Conservation (phyloP, 2,113 vertebrate species). For the Potamarius usumacintae region DNA sequence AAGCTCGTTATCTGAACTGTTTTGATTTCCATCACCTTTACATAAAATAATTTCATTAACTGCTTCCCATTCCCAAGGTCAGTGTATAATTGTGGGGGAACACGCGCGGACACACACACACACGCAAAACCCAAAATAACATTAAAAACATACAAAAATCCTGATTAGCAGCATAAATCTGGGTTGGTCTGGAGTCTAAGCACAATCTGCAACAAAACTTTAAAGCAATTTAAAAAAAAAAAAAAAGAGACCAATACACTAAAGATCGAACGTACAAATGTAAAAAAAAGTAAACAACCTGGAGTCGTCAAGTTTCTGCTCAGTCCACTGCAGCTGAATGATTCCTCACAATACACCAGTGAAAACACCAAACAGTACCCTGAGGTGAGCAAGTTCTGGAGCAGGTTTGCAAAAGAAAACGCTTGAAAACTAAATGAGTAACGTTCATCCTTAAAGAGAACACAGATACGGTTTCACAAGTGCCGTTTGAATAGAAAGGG, state of each 20-base stretch:
- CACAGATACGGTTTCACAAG: background rate
- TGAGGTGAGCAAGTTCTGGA: background rate
- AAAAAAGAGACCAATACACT: background rate
- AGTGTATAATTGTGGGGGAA: background rate
- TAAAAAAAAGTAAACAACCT: background rate
- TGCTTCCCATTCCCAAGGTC: background rate
- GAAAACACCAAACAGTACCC: background rate
- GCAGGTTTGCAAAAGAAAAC: background rate
- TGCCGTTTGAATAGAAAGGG: background rate
- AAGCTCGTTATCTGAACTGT: background rate
- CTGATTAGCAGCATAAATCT: background rate
- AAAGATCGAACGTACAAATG: background rate
- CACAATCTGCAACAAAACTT: too few relatives aligned
- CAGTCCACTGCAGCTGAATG: background rate
- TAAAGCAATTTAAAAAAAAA: too few relatives aligned
- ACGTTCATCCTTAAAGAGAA: background rate
- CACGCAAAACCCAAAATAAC: background rate
- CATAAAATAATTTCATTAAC: background rate
- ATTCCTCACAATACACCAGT: background rate
- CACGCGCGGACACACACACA: background rate
- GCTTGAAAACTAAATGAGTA: background rate
- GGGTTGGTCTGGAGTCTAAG: too few relatives aligned
- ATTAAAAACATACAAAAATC: background rate
- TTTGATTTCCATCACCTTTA: background rate
- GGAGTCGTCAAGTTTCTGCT: background rate